These are phyloP conservation scores for Magallana angulata DNA, from an alignment of 1,140 invertebrate genomes.

Conservation along the genomic window DNA sequence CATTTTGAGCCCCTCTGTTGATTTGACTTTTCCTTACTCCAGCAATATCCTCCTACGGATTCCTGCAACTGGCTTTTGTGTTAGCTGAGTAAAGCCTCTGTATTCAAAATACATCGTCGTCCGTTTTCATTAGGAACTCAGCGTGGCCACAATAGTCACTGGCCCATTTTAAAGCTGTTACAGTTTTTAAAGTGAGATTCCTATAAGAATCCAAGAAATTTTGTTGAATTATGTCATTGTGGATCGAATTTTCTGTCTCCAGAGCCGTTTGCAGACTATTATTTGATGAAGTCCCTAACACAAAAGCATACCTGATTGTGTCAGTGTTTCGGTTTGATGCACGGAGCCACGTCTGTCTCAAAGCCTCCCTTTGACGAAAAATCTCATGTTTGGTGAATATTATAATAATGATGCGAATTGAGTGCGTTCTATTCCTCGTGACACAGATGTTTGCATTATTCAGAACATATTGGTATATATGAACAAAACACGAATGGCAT, in stretches of 20 bases:
- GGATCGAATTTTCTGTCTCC: conserved; percentile 81
- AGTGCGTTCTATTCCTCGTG: not conserved
- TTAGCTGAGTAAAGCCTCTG: not conserved
- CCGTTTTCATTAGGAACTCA: conserved; percentile 52
- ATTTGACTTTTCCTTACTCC: conserved; percentile 40
- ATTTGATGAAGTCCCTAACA: conserved; percentile 34
- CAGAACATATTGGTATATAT: conserved; percentile 36
- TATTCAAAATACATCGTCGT: conserved; percentile 63
- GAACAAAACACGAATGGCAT: conserved; percentile 35
- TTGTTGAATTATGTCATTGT: conserved; percentile 89
- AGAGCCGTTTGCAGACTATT: not conserved
- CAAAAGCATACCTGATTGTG: conserved; percentile 51
- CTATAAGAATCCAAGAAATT: conserved; percentile 87
- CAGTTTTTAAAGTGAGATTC: conserved; percentile 56
- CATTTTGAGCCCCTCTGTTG: conserved; percentile 77
- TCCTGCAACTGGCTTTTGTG: not conserved
- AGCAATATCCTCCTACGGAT: not conserved
- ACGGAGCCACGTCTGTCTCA: conserved; percentile 61
- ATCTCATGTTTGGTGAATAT: conserved; percentile 48
- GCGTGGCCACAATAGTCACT: conserved; percentile 82
- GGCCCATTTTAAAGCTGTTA: conserved; percentile 90
- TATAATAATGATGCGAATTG: conserved; percentile 42
- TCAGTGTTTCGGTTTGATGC: conserved; percentile 50
- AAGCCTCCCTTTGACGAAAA: conserved; percentile 38
- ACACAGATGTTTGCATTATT: conserved; percentile 36